Conservation (phyloP, 2,888 invertebrate genomes). For the Phengaris arion region DNA sequence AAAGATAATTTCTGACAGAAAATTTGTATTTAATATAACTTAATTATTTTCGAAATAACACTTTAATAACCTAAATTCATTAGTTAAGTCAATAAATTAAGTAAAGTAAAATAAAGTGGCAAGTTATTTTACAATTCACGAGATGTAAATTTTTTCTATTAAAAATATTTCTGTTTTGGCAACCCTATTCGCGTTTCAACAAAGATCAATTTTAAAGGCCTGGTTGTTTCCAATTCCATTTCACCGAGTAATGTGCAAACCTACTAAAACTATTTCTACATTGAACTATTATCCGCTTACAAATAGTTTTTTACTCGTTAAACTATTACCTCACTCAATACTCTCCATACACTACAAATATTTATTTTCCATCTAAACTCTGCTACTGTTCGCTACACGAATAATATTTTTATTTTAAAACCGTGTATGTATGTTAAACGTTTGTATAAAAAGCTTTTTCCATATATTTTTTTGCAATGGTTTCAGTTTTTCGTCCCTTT, state of each 20-base stretch:
- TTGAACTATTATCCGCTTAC: not conserved
- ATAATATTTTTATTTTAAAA: not conserved
- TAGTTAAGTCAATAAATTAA: not conserved
- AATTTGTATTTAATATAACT: no score
- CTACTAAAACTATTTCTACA: not conserved
- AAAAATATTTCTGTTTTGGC: not conserved
- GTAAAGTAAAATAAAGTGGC: not conserved
- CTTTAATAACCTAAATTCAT: no score
- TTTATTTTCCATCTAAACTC: not conserved
- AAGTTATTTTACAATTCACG: not conserved
- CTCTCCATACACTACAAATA: not conserved
- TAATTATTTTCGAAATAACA: no score
- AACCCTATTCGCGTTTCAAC: constrained; percentile 17
- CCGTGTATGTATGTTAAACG: no score
- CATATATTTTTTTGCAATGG: not conserved
- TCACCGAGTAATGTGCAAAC: constrained; percentile 2
- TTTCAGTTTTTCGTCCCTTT: no score
- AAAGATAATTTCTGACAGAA: no score
- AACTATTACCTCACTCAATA: not conserved
- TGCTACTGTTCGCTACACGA: not conserved
- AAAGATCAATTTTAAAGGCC: not conserved
- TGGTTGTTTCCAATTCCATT: constrained; percentile 9
- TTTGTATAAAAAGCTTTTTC: not conserved
- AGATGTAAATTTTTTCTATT: no score
- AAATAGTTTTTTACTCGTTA: not conserved